Conservation (phyloP, 2,888 invertebrate species). For the Acanthopleura granulata region DNA sequence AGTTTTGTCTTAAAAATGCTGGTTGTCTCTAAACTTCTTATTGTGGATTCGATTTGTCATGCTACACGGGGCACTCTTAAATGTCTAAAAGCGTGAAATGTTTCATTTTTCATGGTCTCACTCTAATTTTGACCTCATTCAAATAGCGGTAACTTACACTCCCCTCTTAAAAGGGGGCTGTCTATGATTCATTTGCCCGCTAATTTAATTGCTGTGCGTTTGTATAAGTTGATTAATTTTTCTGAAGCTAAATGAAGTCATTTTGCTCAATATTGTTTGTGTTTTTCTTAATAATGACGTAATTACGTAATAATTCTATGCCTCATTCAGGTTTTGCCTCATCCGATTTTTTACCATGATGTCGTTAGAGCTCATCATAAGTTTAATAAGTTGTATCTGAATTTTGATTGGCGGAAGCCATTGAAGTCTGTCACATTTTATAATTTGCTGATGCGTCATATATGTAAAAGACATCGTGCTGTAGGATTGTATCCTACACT, state of each 20-base stretch:
- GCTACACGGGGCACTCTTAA: neutral
- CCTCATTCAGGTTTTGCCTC: constrained; percentile 15
- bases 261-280: constrained; percentile 8
- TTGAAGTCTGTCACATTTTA: neutral
- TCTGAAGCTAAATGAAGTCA: constrained; percentile 7
- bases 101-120: neutral
- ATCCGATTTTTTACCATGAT: neutral
- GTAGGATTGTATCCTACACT: neutral
- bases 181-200: neutral
- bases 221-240: constrained; percentile 11
- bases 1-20: neutral
- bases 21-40: neutral
- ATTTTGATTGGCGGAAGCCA: constrained; percentile 2
- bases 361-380: neutral
- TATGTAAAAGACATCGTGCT: neutral
- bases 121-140: neutral
- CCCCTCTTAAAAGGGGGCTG: neutral
- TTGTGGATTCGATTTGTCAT: neutral
- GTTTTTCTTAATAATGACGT: neutral
- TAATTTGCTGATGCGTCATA: neutral
- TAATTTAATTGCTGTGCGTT: neutral
- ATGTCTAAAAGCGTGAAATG: neutral
- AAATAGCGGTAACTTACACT: neutral
- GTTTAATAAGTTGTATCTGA: neutral
- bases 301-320: neutral